Conservation (phyloP, 2,797 vertebrate genomes). For the Typhlichthys subterraneus region DNA sequence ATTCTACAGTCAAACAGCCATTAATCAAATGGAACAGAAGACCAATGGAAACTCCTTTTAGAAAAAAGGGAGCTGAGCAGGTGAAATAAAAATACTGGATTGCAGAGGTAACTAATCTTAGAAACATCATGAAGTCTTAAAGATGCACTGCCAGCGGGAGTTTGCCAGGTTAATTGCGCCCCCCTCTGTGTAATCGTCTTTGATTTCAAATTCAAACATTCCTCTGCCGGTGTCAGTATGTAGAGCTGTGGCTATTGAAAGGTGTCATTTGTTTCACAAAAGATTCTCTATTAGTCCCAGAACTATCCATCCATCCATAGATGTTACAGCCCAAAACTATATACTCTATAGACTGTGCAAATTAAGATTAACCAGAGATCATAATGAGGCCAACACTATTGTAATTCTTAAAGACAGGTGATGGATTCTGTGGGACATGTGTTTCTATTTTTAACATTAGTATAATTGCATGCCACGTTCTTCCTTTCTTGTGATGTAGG, state of each 20-base stretch:
- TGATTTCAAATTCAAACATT: conserved; percentile 52
- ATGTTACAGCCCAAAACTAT: conserved; percentile 8
- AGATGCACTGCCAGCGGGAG: conserved; percentile 40
- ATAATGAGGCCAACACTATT: conserved; percentile 10
- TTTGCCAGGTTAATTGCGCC: conserved; percentile 47
- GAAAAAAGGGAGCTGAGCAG: conserved; percentile 28
- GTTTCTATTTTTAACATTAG: conserved; percentile 63
- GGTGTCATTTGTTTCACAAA: conserved; percentile 7
- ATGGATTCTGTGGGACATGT: conserved; percentile 37
- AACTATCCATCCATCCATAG: not conserved
- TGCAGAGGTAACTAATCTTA: conserved; percentile 30
- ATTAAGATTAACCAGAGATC: conserved; percentile 12
- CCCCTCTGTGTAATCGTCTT: conserved; percentile 43
- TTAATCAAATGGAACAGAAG: conserved; percentile 61
- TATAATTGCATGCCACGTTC: conserved; percentile 68
- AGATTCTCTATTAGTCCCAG: too few species aligned
- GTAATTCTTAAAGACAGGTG: conserved; percentile 45
- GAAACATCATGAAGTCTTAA: conserved; percentile 51
- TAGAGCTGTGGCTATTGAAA: conserved; percentile 32
- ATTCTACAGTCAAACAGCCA: conserved; percentile 46
- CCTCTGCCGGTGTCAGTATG: conserved; percentile 20
- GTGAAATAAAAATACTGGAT: conserved; percentile 40
- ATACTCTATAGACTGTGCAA: conserved; percentile 1
- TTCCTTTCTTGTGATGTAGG: conserved; percentile 55
- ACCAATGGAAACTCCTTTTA: conserved; percentile 46